phyloP scores from a whole-genome alignment of 2,888 invertebrate species.

The Maniola hyperantus region DNA sequence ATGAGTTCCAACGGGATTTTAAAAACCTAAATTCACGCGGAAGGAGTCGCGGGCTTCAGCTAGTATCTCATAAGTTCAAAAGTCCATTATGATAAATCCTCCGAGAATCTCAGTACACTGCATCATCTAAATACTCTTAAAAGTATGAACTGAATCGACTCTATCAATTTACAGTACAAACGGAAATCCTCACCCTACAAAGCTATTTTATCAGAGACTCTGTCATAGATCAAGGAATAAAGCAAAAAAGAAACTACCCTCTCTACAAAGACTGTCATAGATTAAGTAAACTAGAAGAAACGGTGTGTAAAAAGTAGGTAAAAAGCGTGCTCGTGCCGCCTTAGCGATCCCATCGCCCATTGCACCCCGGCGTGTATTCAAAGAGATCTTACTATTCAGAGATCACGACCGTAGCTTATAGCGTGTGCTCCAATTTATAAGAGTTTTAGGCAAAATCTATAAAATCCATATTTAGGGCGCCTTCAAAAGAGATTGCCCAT shows the following conservation, averaged over 20 bases:
- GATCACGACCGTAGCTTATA: slow-evolving; percentile 63
- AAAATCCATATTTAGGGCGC: no score
- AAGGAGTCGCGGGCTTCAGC: no score
- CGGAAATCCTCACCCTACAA: background rate
- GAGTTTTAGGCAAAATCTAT: slow-evolving; percentile 28
- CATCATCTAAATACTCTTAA: background rate
- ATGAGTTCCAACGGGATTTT: no score
- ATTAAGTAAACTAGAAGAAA: slow-evolving; percentile 55
- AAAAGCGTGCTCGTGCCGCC: slow-evolving; percentile 62
- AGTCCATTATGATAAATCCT: background rate
- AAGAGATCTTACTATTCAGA: slow-evolving; percentile 73
- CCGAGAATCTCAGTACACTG: background rate
- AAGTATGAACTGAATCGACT: background rate
- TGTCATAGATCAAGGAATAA: slow-evolving; percentile 8
- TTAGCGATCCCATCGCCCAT: slow-evolving; percentile 71
- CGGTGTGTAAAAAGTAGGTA: slow-evolving; percentile 49
- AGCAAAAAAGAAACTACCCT: background rate
- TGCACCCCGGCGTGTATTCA: slow-evolving; percentile 76
- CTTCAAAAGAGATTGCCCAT: no score
- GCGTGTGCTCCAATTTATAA: slow-evolving; percentile 41
- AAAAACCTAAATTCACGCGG: no score
- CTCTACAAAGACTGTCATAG: slow-evolving; percentile 42
- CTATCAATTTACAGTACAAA: background rate
- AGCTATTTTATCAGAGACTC: slow-evolving; percentile 15
- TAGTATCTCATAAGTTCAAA: no score